phyloP scores from a whole-genome alignment of 2,797 vertebrate genomes.

The Eremophila alpestris region DNA sequence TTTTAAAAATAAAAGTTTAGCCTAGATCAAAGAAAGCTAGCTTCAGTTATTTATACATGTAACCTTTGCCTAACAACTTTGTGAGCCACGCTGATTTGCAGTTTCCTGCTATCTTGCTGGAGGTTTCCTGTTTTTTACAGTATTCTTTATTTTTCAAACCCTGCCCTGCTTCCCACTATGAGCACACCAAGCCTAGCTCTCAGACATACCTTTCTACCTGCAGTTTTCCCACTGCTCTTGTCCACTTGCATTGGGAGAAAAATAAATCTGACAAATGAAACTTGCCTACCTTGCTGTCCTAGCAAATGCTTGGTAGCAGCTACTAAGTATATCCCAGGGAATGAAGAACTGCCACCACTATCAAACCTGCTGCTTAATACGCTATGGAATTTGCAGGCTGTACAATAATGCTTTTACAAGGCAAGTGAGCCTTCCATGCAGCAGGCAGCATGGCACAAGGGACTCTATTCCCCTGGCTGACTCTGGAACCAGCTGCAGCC shows the following conservation, averaged over 20 bases:
- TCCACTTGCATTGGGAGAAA: neutral
- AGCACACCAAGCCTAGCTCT: neutral
- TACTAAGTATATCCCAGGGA: neutral
- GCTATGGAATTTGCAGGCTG: neutral
- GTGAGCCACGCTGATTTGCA: neutral
- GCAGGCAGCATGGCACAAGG: neutral
- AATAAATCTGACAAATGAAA: neutral
- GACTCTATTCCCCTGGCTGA: neutral
- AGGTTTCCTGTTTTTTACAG: neutral
- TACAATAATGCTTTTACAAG: neutral
- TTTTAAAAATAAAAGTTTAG: conserved; percentile 1
- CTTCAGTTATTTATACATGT: neutral
- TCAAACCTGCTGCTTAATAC: neutral
- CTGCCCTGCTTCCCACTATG: neutral
- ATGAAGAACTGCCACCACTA: neutral
- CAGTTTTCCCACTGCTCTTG: neutral
- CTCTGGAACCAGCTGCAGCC: neutral
- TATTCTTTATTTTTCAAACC: neutral
- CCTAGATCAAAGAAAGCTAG: neutral
- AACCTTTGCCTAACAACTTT: neutral
- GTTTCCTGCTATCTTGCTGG: neutral
- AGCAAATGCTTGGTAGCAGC: neutral
- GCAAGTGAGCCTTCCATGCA: neutral
- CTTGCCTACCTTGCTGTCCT: neutral
- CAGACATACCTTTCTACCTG: neutral